Conservation (phyloP, 1,140 invertebrate species). For the Zophobas atratus region DNA sequence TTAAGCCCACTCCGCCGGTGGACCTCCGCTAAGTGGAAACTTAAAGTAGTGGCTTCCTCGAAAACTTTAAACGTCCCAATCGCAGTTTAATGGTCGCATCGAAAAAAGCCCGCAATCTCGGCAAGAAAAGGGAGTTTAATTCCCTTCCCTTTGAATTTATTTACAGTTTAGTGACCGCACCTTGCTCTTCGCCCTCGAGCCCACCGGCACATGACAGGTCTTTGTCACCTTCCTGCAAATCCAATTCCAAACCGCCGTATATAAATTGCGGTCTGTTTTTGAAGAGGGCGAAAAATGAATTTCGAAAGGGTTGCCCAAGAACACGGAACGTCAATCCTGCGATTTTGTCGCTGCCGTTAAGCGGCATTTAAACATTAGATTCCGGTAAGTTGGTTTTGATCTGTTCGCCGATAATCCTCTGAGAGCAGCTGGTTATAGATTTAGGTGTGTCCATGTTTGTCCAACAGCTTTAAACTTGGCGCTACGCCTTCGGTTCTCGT, state of each 20-base stretch:
- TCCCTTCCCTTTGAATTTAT: slow-evolving; percentile 60
- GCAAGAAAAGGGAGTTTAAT: slow-evolving; percentile 43
- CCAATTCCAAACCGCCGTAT: too few species aligned
- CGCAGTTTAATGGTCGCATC: slow-evolving; percentile 49
- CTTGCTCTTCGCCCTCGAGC: slow-evolving; percentile 46
- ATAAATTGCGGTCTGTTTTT: slow-evolving; percentile 26
- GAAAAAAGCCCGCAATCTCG: slow-evolving; percentile 16
- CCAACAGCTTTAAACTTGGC: slow-evolving; percentile 66
- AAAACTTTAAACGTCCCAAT: slow-evolving; percentile 57
- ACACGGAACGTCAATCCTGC: slow-evolving; percentile 49
- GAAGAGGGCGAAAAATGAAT: background rate
- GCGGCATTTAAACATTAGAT: slow-evolving; percentile 63
- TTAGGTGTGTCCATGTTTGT: slow-evolving; percentile 68
- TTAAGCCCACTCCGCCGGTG: slow-evolving; percentile 4
- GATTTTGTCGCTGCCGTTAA: slow-evolving; percentile 55
- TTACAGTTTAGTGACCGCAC: slow-evolving; percentile 59
- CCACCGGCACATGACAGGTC: slow-evolving; percentile 45
- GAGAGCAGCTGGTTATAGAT: slow-evolving; percentile 66
- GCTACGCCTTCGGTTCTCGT: slow-evolving; percentile 25
- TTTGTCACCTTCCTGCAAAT: slow-evolving; percentile 35
- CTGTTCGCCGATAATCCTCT: slow-evolving; percentile 65
- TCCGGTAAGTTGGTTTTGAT: slow-evolving; percentile 64
- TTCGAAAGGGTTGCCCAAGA: background rate
- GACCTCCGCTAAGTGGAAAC: slow-evolving; percentile 50
- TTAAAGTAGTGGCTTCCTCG: slow-evolving; percentile 55